phyloP scores from a whole-genome alignment of 2,113 vertebrate species.

The Larimichthys polyactis region DNA sequence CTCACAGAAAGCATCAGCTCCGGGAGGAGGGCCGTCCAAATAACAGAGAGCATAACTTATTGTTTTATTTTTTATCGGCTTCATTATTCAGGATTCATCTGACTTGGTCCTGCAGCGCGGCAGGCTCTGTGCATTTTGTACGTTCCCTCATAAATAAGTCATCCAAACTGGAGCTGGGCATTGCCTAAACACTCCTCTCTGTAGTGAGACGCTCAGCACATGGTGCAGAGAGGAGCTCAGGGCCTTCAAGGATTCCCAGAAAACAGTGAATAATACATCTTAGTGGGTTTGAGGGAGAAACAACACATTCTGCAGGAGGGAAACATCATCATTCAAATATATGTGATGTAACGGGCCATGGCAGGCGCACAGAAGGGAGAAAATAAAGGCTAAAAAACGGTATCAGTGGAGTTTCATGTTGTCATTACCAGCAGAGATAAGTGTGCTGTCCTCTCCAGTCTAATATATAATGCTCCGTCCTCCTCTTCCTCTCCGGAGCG shows the following conservation, averaged over 20 bases:
- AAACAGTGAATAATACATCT: conserved; percentile 59
- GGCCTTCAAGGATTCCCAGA: conserved; percentile 47
- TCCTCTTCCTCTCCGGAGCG: conserved; percentile 30
- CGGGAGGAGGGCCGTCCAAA: conserved; percentile 12
- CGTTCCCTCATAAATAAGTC: conserved; percentile 42
- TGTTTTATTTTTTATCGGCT: conserved; percentile 10
- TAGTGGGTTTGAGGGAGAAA: conserved; percentile 47
- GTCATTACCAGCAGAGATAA: conserved; percentile 52
- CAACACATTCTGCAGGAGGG: background rate
- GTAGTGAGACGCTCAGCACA: conserved; percentile 26
- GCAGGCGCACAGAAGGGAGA: conserved; percentile 17
- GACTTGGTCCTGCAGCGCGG: conserved; percentile 2
- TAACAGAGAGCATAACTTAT: conserved; percentile 49
- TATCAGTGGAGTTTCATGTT: conserved; percentile 31
- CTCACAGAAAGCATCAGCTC: too few species aligned
- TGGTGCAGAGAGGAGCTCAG: conserved; percentile 1
- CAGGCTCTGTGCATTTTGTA: conserved; percentile 40
- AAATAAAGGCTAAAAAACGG: conserved; percentile 30
- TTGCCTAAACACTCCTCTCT: conserved; percentile 25
- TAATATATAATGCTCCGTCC: conserved; percentile 23
- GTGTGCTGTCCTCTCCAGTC: conserved; percentile 24
- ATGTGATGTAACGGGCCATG: conserved; percentile 15
- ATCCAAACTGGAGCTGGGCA: conserved; percentile 19
- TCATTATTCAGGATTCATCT: conserved; percentile 36
- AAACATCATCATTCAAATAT: conserved; percentile 41